Percentiles rank a stretch among this genome's conserved stretches.
Conservation (phyloP, 23 tunicate species). For the Botrylloides violaceus region DNA sequence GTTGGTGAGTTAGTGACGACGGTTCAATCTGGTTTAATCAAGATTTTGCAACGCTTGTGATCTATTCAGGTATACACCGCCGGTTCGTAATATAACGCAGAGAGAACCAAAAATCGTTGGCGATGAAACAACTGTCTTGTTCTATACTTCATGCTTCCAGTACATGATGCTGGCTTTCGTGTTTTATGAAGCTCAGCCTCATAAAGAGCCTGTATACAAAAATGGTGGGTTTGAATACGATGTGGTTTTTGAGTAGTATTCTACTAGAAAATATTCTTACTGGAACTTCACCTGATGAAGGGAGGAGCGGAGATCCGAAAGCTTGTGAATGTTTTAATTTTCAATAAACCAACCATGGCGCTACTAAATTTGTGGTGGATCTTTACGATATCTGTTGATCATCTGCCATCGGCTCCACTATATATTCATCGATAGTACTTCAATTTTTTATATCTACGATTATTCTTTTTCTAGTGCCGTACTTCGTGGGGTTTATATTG, state of each 20-base stretch:
- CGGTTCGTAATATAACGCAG: constrained; percentile 11
- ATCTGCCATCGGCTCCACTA: neutral
- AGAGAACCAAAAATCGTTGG: constrained; percentile 10
- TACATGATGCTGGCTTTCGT: constrained; percentile 20
- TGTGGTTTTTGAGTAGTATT: no score
- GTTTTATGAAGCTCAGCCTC: constrained; percentile 1
- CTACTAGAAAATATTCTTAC: no score
- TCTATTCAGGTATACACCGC: constrained; percentile 11
- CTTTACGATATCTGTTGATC: neutral
- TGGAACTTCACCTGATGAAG: no score
- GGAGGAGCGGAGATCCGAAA: no score
- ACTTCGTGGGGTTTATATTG: constrained; percentile 2
- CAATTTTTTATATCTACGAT: neutral
- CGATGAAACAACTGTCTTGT: constrained; percentile 17
- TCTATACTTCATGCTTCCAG: constrained; percentile 20
- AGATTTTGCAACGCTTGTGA: neutral
- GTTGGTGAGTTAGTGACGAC: constrained; percentile 11
- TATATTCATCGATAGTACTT: neutral
- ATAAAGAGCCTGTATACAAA: constrained; percentile 13
- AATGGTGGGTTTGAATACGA: constrained; percentile 14
- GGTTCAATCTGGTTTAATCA: neutral
- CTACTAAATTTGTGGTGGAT: no score
- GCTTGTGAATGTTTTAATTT: no score
- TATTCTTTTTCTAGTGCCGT: constrained; percentile 24
- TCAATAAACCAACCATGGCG: no score